These are phyloP conservation scores for Drosophila lowei DNA, from an alignment of 1,140 invertebrate genomes.

Conservation along the genomic window DNA sequence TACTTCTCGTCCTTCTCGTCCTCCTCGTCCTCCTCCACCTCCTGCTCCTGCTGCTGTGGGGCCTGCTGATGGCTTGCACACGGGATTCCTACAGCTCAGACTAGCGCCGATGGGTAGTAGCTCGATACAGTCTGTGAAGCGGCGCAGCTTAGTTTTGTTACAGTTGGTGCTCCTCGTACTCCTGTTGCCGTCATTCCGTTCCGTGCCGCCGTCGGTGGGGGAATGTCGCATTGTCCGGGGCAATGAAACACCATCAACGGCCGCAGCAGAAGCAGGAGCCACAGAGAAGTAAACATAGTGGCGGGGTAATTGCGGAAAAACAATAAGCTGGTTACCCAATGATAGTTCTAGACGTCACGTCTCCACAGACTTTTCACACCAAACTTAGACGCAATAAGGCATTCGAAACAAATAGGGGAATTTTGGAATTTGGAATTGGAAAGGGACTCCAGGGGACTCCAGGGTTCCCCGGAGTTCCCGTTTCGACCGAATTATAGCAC, in stretches of 20 bases:
- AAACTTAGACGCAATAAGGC: no score
- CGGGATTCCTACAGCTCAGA: constrained; percentile 29
- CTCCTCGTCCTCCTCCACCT: constrained; percentile 1
- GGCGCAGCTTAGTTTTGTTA: constrained; percentile 39
- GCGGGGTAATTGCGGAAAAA: constrained; percentile 15
- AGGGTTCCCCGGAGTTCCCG: no score
- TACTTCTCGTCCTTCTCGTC: no score
- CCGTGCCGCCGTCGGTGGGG: constrained; percentile 4
- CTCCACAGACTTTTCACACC: no score
- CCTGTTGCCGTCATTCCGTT: constrained; percentile 1
- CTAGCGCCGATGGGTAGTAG: constrained; percentile 41
- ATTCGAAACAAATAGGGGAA: no score
- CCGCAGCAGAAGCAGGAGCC: constrained; percentile 18
- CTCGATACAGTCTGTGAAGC: constrained; percentile 49
- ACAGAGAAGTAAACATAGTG: constrained; percentile 9
- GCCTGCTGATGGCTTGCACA: constrained; percentile 16
- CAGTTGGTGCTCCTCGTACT: constrained; percentile 10
- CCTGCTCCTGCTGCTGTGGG: constrained; percentile 15
- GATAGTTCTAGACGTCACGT: no score
- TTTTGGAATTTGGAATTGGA: no score
- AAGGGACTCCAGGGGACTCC: no score
- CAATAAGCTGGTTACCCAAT: constrained; percentile 17
- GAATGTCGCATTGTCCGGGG: constrained; percentile 33
- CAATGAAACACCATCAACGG: constrained; percentile 39
- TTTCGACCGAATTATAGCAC: no score